Base-by-base conservation (phyloP, 2,888 invertebrate species). In the Parnassius smintheus region DNA sequence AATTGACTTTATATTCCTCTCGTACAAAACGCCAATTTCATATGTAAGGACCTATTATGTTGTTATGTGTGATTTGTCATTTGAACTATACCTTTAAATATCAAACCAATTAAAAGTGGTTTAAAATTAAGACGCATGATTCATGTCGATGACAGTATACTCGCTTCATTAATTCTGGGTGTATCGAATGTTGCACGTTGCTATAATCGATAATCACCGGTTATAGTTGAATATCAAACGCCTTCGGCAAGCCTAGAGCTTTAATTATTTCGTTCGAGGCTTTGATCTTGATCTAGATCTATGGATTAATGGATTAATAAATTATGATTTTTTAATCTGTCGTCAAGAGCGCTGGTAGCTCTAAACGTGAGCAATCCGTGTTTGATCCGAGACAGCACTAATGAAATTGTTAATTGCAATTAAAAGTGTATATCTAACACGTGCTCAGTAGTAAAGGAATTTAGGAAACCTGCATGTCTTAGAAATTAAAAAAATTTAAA, bases 231-330 rank as follows among this genome's bases (percentile, higher is more conserved):
- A 48, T 60, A 56, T 46, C 41, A 46, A 41, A 48, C 46, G 60
- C 59, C 46, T 64, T 35, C 10, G 54, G 53, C 57, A 48, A 48
- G 60, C 59, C 46, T 64, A 44, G 13, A 57, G 53, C 57, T 64
- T 64, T 56, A 60, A 61, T 64, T 58, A 58, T 25, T 53, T 56
- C 35, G 25, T 41, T 18, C 52, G 59, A 59, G 55, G 59, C 59
- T 61, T 57, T 55, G 64, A 44, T 54, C 60, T 64, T 60, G 64
- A 64, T 53, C 64, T 53, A 64, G 64, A 64, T 64, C 3, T 45
- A 41, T 35, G 18, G 41, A 52, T 59, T 10, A 41, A 41, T 35
- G 18, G 41, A 52, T 59, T 42, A 53, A 63, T 59, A 63, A 45
- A 50, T n/a, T n/a, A 46, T 56, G 56, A 41, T 22, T 59, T 49